Base-by-base conservation (phyloP, 2,797 vertebrate genomes). In the Rhodeus uyekii region DNA sequence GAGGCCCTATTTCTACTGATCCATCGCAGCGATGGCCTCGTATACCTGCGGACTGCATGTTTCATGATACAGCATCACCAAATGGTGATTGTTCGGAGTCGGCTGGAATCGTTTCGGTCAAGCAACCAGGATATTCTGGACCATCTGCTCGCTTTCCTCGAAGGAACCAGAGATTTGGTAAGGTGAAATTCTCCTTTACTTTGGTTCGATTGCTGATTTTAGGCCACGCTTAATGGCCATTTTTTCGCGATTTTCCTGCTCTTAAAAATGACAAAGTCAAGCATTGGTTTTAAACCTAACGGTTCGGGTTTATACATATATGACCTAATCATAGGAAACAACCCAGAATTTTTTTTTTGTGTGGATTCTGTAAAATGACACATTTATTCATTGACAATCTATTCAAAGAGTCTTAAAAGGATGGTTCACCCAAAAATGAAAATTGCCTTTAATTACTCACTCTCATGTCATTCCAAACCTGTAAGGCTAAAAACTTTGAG, bases 161-260 rank as follows among this genome's bases (percentile, higher is more conserved):
- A 78, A 78, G 80, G 83, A 83, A 68, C 72, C 73, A n/a, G 77
- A 80, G 78, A 75, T 60, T 71, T 79, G 84, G 86, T 87, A 87
- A 87, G 86, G 68, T 65, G 53, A 63, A 24, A 48, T n/a, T 78
- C 29, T 67, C 5, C 60, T 84, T 68, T 72, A 24, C 46, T 73
- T 36, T 0, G 5, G n/a, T 27, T 8, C 5, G 65, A 12, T n/a
- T 7, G 10, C 24, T 39, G 36, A 53, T 19, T 75, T 67, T 42
- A 29, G 53, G 73, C 50, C 73, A 76, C 0, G 73, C 36, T 72
- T 48, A 42, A 19, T 27, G 38, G 50, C 53, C 53, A 13, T 38
- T 42, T 27, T 24, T 8, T 55, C 27, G 7, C 0, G 27, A 12
- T 32, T 48, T 34, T 50, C 44, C 8, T 14, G 8, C 46, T 8